A percentile compares a stretch with the other conserved stretches of the same genome.
Conservation (phyloP, 1,140 invertebrate genomes). For the Lerema accius region DNA sequence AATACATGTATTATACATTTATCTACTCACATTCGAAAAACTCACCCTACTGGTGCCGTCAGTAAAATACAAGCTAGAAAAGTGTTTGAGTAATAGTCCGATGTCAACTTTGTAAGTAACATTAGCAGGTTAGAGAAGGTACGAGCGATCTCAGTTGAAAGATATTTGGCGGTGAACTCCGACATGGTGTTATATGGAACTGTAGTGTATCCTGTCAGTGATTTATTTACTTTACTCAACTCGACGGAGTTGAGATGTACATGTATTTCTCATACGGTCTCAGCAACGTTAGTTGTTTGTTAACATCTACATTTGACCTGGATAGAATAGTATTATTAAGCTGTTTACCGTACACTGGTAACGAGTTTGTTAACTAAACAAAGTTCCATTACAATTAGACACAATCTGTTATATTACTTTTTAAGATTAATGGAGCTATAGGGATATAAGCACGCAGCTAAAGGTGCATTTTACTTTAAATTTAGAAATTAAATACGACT, state of each 20-base stretch:
- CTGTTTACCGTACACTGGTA: not conserved
- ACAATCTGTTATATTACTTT: no score
- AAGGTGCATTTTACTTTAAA: no score
- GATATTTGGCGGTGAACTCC: slow-evolving; percentile 16
- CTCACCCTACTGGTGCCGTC: no score
- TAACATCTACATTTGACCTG: slow-evolving; percentile 8
- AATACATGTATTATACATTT: no score
- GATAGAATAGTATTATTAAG: not conserved
- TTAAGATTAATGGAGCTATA: no score
- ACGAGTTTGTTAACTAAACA: no score
- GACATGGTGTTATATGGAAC: slow-evolving; percentile 11
- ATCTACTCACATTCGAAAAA: no score
- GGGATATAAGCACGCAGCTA: no score
- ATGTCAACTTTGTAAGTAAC: not conserved
- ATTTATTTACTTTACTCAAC: slow-evolving; percentile 15
- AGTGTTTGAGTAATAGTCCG: not conserved
- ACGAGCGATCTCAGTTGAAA: not conserved
- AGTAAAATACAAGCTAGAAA: not conserved
- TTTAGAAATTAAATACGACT: no score
- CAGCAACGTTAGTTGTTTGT: not conserved
- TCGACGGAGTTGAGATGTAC: slow-evolving; percentile 22
- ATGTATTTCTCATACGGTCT: slow-evolving; percentile 18
- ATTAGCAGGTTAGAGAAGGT: not conserved
- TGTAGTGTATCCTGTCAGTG: slow-evolving; percentile 14
- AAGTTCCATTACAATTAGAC: no score